Conservation (phyloP, 2,888 invertebrate genomes). For the Drosophila paramelanica region DNA sequence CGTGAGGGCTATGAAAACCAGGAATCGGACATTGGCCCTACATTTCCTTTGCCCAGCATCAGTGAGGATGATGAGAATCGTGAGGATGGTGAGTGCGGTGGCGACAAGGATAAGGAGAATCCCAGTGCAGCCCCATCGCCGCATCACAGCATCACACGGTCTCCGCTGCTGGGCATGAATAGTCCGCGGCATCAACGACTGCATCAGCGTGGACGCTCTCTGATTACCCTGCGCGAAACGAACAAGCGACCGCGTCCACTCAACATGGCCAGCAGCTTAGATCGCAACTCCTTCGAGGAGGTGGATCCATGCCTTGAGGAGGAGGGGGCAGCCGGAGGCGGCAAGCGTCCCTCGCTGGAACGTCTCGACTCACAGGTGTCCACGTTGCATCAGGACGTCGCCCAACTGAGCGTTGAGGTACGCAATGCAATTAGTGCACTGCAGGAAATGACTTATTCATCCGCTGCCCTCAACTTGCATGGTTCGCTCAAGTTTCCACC, state of each 20-base stretch:
- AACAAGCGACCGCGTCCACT: conserved; percentile 89
- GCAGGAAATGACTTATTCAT: conserved; percentile 91
- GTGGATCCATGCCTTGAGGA: conserved; percentile 63
- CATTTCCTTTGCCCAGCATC: conserved; percentile 93
- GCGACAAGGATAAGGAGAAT: conserved; percentile 97
- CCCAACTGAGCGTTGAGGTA: conserved; percentile 93
- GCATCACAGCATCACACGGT: conserved; percentile 82
- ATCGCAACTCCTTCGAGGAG: conserved; percentile 83
- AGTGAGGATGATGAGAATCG: conserved; percentile 97
- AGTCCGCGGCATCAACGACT: conserved; percentile 81
- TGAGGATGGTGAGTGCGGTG: conserved; percentile 92
- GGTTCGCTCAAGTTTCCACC: conserved; percentile 87
- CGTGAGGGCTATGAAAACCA: conserved; percentile 96
- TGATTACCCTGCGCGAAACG: conserved; percentile 87
- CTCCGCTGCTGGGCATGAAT: conserved; percentile 78
- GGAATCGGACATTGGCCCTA: conserved; percentile 85
- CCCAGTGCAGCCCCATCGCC: conserved; percentile 87
- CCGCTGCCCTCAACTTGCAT: conserved; percentile 86
- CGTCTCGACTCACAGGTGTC: conserved; percentile 93
- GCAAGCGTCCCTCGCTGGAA: conserved; percentile 86
- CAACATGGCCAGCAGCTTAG: conserved; percentile 85
- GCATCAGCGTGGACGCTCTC: conserved; percentile 85
- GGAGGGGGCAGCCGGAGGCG: conserved; percentile 48
- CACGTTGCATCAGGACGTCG: conserved; percentile 93
- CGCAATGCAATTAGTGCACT: conserved; percentile 93